These are phyloP conservation scores for Pseudomugil gertrudae DNA, from an alignment of 2,797 vertebrate genomes.

Conservation along the genomic window DNA sequence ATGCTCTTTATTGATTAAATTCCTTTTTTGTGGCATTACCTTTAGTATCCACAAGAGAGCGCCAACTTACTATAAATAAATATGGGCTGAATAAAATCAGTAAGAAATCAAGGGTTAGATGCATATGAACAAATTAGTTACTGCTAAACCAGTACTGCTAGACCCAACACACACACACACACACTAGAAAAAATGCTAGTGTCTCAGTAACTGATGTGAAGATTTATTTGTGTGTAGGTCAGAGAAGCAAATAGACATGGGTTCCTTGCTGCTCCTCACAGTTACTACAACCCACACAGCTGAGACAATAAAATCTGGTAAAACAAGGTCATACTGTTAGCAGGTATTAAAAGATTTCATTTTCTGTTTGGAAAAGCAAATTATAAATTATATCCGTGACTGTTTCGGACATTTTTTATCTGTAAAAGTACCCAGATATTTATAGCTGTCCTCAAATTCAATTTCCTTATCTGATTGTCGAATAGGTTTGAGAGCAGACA, in stretches of 20 bases:
- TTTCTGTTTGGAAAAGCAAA: slow-evolving; percentile 41
- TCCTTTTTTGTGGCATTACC: too few species aligned
- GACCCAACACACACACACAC: too few species aligned
- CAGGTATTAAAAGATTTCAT: slow-evolving; percentile 22
- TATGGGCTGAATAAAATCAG: not conserved
- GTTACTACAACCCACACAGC: slow-evolving; percentile 1
- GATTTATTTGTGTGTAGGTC: slow-evolving; percentile 37
- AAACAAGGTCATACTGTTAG: slow-evolving; percentile 36
- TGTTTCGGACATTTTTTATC: slow-evolving; percentile 41
- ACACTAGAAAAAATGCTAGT: slow-evolving; percentile 18
- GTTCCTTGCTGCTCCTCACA: slow-evolving; percentile 14
- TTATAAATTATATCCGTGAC: slow-evolving; percentile 31
- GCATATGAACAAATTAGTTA: not conserved
- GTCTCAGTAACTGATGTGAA: slow-evolving; percentile 18
- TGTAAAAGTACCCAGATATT: slow-evolving; percentile 44
- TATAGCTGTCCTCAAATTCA: slow-evolving; percentile 43
- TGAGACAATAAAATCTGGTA: slow-evolving; percentile 12
- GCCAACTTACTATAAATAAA: too few species aligned
- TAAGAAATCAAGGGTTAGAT: too few species aligned
- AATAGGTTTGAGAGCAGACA: slow-evolving; percentile 16
- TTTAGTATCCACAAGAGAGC: too few species aligned
- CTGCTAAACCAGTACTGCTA: too few species aligned
- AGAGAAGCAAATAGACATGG: slow-evolving; percentile 8
- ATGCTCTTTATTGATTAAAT: too few species aligned
- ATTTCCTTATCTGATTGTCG: slow-evolving; percentile 48